A percentile compares a stretch with the other conserved stretches of the same genome.
phyloP scores from a whole-genome alignment of 2,113 vertebrate genomes.

The Hylia prasina region DNA sequence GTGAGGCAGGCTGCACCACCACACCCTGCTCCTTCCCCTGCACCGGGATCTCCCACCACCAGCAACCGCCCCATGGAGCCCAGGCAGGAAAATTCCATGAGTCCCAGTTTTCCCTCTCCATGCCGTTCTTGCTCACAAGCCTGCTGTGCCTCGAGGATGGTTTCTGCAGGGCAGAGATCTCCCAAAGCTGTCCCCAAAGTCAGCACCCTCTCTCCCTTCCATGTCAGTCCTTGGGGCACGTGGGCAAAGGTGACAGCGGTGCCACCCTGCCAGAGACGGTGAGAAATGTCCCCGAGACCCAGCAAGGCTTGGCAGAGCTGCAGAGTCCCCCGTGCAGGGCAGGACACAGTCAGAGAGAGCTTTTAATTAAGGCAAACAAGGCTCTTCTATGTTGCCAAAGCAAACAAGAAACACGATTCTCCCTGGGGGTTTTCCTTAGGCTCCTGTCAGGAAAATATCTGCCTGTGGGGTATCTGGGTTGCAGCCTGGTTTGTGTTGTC shows the following conservation, averaged over 20 bases:
- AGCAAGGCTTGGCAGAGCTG: background rate
- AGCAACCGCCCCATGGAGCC: accelerated
- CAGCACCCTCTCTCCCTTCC: background rate
- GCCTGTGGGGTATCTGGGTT: background rate
- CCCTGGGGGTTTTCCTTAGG: background rate
- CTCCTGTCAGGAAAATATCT: background rate
- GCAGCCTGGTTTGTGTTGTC: background rate
- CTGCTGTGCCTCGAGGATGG: background rate
- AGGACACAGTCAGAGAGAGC: background rate
- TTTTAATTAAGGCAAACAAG: background rate
- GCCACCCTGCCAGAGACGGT: background rate
- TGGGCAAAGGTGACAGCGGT: background rate
- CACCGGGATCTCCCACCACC: accelerated
- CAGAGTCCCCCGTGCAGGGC: background rate
- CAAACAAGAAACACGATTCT: background rate
- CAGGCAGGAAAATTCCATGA: background rate
- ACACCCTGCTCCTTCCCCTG: accelerated
- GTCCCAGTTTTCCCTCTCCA: accelerated
- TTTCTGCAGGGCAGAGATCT: background rate
- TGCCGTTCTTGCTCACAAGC: background rate
- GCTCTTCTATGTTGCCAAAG: background rate
- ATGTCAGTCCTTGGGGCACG: background rate
- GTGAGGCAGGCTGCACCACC: accelerated
- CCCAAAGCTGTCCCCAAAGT: background rate
- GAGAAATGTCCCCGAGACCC: background rate